Base-by-base conservation (phyloP, 1,140 invertebrate genomes). In the Grapholita molesta region DNA sequence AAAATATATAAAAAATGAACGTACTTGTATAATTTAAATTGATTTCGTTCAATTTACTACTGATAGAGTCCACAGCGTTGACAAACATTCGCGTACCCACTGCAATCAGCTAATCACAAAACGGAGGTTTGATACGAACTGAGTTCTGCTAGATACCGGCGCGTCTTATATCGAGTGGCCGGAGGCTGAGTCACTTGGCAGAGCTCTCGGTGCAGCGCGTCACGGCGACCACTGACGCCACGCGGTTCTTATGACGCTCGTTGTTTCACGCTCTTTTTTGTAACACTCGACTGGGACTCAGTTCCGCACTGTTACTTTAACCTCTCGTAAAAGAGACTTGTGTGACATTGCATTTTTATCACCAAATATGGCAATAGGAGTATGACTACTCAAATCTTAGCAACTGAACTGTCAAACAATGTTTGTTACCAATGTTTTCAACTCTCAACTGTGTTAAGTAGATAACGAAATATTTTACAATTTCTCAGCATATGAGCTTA, bases 111-210 rank as follows among this genome's bases (percentile, higher is more conserved):
- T 75, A 53, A 66, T 66, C 70, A 38, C 68, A 61, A 53, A 48
- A 35, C 78, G 76, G 57, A 55, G 72, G 69, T 76, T 75, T 64
- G 71, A 69, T 78, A 68, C 68, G 61, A 75, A 86, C 79, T 90
- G 85, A 74, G 71, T 64, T 32, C 42, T 74, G 70, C 66, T 61
- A 72, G 72, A 66, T 72, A 66, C 61, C 61, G 64, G 69, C 66
- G 69, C 64, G 77, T 82, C 82, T 89, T 90, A 89, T 89, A 89
- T 83, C 57, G n/a, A 12, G 18, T 15, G 23, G 70, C 68, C 38
- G 38, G 42, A 48, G 67, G 53, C 71, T 89, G 88, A 90, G 67
- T 88, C 85, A 86, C 76, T 90, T 90, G 86, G 86, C 86, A 87
- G 74, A 77, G 72, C 72, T 77, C 73, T 71, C 76, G 67, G 66